Conservation (phyloP, 1,140 invertebrate species). For the Copidosoma floridanum region DNA sequence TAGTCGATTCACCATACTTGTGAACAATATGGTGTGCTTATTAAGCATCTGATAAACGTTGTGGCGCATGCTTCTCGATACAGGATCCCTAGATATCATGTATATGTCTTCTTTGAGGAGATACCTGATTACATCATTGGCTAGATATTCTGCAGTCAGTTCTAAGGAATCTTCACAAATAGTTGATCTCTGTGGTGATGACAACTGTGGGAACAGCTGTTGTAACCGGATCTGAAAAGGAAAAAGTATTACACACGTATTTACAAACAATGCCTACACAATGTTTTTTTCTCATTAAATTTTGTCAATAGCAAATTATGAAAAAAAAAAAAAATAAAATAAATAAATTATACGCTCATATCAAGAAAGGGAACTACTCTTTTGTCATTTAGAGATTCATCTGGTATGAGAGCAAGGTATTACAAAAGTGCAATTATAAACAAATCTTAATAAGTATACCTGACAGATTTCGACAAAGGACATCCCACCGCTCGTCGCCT, state of each 20-base stretch:
- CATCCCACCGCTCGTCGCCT: slow-evolving; percentile 46
- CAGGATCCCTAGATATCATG: slow-evolving; percentile 49
- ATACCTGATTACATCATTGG: slow-evolving; percentile 52
- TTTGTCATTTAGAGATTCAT: too few relatives aligned
- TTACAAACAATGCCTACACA: too few relatives aligned
- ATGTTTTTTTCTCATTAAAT: too few relatives aligned
- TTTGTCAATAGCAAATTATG: background rate
- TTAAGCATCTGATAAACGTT: slow-evolving; percentile 58
- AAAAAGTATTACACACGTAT: background rate
- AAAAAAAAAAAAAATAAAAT: background rate
- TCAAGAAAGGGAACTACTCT: too few relatives aligned
- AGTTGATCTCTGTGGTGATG: slow-evolving; percentile 38
- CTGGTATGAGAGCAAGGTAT: too few relatives aligned
- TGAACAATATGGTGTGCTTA: slow-evolving; percentile 62
- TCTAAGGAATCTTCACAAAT: slow-evolving; percentile 48
- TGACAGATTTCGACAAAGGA: slow-evolving; percentile 53
- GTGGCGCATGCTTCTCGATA: slow-evolving; percentile 53
- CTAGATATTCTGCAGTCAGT: slow-evolving; percentile 47
- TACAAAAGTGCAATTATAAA: too few relatives aligned
- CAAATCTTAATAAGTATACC: too few relatives aligned
- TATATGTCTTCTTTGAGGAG: slow-evolving; percentile 54
- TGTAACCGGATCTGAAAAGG: slow-evolving; percentile 49
- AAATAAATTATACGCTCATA: too few relatives aligned
- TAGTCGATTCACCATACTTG: slow-evolving; percentile 62
- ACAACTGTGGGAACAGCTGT: slow-evolving; percentile 48